Conservation (phyloP, 1,140 invertebrate genomes). For the Neodiprion fabricii region DNA sequence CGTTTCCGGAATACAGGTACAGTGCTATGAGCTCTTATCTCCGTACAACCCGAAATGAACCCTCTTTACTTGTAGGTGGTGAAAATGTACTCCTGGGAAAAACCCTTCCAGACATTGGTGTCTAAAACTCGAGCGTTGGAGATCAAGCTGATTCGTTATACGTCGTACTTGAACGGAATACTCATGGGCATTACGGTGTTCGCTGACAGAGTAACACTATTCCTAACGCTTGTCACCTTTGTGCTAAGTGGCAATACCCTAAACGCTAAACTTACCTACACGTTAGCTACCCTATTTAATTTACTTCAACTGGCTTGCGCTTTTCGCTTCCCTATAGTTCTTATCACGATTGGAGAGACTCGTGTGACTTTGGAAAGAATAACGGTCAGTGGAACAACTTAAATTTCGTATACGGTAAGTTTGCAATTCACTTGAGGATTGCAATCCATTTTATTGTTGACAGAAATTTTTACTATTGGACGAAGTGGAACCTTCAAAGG, state of each 20-base stretch:
- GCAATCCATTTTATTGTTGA: background rate
- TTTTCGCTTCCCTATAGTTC: slow-evolving; percentile 75
- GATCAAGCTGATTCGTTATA: slow-evolving; percentile 71
- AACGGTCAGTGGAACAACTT: slow-evolving; percentile 34
- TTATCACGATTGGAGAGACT: slow-evolving; percentile 71
- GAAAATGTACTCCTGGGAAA: slow-evolving; percentile 85
- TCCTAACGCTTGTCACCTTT: slow-evolving; percentile 75
- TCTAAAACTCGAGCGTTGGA: slow-evolving; percentile 65
- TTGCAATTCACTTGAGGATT: background rate
- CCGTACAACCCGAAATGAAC: background rate
- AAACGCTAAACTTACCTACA: slow-evolving; percentile 69
- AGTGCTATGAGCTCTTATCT: background rate
- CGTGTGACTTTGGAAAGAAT: slow-evolving; percentile 71
- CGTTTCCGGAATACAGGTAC: slow-evolving; percentile 72
- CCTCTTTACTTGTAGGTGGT: slow-evolving; percentile 62
- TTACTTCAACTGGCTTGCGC: slow-evolving; percentile 69
- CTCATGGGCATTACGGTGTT: slow-evolving; percentile 75
- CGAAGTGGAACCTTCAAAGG: too few species aligned
- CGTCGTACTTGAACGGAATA: slow-evolving; percentile 75
- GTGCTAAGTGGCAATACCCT: slow-evolving; percentile 71
- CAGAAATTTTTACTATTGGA: too few species aligned
- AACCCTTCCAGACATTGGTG: slow-evolving; percentile 69
- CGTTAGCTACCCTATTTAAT: slow-evolving; percentile 74
- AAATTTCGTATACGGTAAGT: background rate
- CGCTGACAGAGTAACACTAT: slow-evolving; percentile 76